Base-by-base conservation (phyloP, 2,888 invertebrate genomes). In the Cylloceria caligata region DNA sequence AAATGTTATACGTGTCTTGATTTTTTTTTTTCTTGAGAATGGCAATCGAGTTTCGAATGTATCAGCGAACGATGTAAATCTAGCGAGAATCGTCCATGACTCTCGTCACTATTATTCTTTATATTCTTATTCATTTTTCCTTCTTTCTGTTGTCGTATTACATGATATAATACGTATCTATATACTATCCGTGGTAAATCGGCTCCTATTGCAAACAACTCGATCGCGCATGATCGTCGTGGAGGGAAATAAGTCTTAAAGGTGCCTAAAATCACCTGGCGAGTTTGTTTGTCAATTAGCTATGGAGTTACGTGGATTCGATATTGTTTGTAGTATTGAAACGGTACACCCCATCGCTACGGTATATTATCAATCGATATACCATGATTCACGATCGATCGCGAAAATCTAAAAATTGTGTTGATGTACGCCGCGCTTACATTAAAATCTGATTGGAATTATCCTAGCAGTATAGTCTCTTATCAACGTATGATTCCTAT, bases 211-310 rank as follows among this genome's bases (percentile, higher is more conserved):
- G 72, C 73, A 75, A 83, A 83, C 74, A 77, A 77, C 45, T 75
- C 68, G 80, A 75, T 80, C 83, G 74, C 74, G 62, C 62, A 30
- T 77, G 80, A 84, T 85, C 84, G 80, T 87, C 52, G 75, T 90
- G 90, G 90, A 91, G 90, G 90, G 90, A 91, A 88, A 89, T 89
- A 85, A 90, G 86, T 89, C 86, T 89, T 89, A 74, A 87, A 88
- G 71, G 87, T 84, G 88, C 86, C 88, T 89, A 88, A 85, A 84
- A n/a, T 83, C 89, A 87, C 89, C 87, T 88, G 87, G 87, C 88
- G 86, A 88, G 86, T 88, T 85, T 79, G 60, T 84, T 79, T 72
- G 57, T 42, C 73, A 62, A 65, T 64, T 52, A 67, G 57, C 68
- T 64, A 64, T 42, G 49, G 67, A 77, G 52, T 77, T 77, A 77